Conservation (phyloP, 1,140 invertebrate genomes). For the Ephestia elutella region DNA sequence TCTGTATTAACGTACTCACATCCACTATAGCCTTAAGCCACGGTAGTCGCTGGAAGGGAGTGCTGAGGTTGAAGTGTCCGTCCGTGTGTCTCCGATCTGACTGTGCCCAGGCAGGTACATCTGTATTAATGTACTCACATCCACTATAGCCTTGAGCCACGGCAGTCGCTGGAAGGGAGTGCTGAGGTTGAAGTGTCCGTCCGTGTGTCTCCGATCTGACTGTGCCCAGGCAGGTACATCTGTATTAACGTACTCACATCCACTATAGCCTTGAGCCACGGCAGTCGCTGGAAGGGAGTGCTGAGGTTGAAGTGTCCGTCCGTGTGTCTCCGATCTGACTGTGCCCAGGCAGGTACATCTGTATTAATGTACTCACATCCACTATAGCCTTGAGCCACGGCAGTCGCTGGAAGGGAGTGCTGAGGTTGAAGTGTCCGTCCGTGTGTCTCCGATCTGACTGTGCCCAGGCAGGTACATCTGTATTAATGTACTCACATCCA, state of each 20-base stretch:
- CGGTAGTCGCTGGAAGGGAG: slow-evolving; percentile 66
- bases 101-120: too few relatives aligned
- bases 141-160: slow-evolving; percentile 64
- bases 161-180: slow-evolving; percentile 69
- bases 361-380: slow-evolving; percentile 59
- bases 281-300: slow-evolving; percentile 68
- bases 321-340: slow-evolving; percentile 26
- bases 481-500: slow-evolving; percentile 60
- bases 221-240: too few relatives aligned
- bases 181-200: slow-evolving; percentile 48
- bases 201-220: slow-evolving; percentile 30
- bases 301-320: slow-evolving; percentile 51
- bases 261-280: slow-evolving; percentile 66
- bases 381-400: slow-evolving; percentile 67
- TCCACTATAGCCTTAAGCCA: slow-evolving; percentile 67
- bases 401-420: slow-evolving; percentile 68
- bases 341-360: too few relatives aligned
- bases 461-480: slow-evolving; percentile 60
- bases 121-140: too few relatives aligned
- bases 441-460: slow-evolving; percentile 34
- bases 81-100: slow-evolving; percentile 35
- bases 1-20: too few relatives aligned
- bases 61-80: slow-evolving; percentile 51
- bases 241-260: too few relatives aligned
- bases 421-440: slow-evolving; percentile 47